Percentiles rank a stretch among this genome's conserved stretches.
Conservation (phyloP, 1,140 invertebrate species). For the Cotesia vestalis region DNA sequence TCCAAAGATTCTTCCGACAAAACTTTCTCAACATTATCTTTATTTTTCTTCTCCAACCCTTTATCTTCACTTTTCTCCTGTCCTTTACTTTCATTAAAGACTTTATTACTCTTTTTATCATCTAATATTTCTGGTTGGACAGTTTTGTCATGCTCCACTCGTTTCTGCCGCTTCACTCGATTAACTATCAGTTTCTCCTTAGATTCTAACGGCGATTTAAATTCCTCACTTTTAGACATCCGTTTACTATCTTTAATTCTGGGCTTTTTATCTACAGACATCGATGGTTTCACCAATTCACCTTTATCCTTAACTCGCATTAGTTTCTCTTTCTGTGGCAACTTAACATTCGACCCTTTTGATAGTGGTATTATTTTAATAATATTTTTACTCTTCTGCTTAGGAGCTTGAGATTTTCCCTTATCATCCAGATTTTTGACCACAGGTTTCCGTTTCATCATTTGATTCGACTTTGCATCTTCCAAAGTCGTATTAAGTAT, state of each 20-base stretch:
- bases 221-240: neutral
- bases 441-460: too few relatives aligned
- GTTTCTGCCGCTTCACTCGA: conserved; percentile 1
- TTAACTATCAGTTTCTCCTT: neutral
- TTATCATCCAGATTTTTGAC: too few relatives aligned
- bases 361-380: neutral
- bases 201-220: neutral
- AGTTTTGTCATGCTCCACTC: neutral
- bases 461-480: too few relatives aligned
- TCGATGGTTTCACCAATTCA: neutral
- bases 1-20: neutral
- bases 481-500: too few relatives aligned
- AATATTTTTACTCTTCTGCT: neutral
- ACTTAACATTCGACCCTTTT: neutral
- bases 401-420: neutral
- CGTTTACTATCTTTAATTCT: neutral
- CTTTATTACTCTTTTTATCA: neutral
- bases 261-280: neutral
- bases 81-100: neutral
- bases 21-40: neutral
- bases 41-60: neutral
- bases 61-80: neutral
- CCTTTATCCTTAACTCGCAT: neutral
- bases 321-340: neutral
- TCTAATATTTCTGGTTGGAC: neutral